Evolutionary conservation across 2,113 vertebrate genomes (phyloP), one percentile per base, ranked within the genome.

Genomic region (Edolisoma coerulescens): DNA sequence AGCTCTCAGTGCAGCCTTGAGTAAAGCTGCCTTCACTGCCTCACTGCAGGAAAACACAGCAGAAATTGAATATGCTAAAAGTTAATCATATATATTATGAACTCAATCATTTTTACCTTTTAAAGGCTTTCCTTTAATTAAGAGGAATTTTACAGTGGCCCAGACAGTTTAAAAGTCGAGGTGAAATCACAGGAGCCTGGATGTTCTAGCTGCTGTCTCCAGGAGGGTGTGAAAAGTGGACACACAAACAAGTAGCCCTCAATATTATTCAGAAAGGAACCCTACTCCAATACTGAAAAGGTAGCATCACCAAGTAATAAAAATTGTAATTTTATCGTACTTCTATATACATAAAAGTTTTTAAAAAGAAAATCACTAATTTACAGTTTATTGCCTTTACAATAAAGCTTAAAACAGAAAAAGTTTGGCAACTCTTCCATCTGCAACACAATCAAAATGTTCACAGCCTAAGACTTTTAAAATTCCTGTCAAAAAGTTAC

Each of bases 141-240:
- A 77, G 65, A 74, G 89, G 89, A 97, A 97, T 97, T 98, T 95
- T 69, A 93, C 76, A 64, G 76, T 80, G 86, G 88, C 28, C 27
- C 50, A 61, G 42, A n/a, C 14, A 97, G 95, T 92, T 97, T 91
- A 94, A 96, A 92, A 96, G 87, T 92, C 64, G n/a, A 97, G 93
- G 97, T 95, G 91, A 94, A 96, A 95, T 96, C 95, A 93, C 97
- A 97, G 95, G 92, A 97, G 95, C 89, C 26, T 94, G 89, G 84
- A 95, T 96, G 92, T 92, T 98, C 96, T 98, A 98, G 98, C 98
- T 98, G 98, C 97, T 98, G 97, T 98, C 97, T 96, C 97, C 97
- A 98, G 97, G 97, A 97, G 96, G 84, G 95, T 87, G 94, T 96
- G 83, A n/a, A 87, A 93, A 91, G 52, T 33, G 54, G 32, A 94